Evolutionary conservation across 2,113 vertebrate genomes (phyloP), one percentile per base, ranked within the genome.

Genomic region (Tychaedon coryphoeus): DNA sequence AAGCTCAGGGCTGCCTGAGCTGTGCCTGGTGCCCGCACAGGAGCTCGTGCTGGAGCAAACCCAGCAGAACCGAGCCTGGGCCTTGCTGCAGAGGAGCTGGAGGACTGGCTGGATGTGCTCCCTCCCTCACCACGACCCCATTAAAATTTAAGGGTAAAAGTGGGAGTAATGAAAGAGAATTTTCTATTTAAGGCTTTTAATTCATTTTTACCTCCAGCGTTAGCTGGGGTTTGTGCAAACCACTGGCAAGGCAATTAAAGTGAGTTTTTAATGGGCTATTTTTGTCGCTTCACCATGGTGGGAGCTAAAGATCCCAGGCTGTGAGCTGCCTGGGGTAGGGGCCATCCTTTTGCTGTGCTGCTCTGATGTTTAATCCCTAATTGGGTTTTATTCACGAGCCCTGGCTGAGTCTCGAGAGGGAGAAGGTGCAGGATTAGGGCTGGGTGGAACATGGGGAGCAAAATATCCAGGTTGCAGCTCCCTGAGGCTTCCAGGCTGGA

Each of bases 251-350:
- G 88, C 74, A 85, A 81, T 90, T 90, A 71, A 75, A 65, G 53
- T 13, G 71, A 10, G 40, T 90, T 90, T 82, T 85, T 90, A 82
- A 72, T 58, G 91, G 50, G 43, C 60, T 94, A 34, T 85, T 94
- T 93, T 86, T 82, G 71, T 92, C 3, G 0, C 38, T 86, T 66
- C 70, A 19, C 48, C 50, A 1, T 10, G 38, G 69, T 54, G 66
- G 71, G 51, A 92, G 76, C 76, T 84, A 4, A 69, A 65, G 80
- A 86, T 70, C 28, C 58, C 84, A 45, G 72, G 40, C 83, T 89
- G 72, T 66, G 92, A 92, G 67, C 80, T 87, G 80, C 56, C 70
- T 65, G 69, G 54, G 57, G 72, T 57, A 26, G 80, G 34, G 80
- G 5, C 76, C 80, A 25, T 76, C 76, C 12, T 50, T 81, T 8